Evolutionary conservation across 23 tunicate genomes (phyloP).

Genomic region (Halocynthia roretzi): DNA sequence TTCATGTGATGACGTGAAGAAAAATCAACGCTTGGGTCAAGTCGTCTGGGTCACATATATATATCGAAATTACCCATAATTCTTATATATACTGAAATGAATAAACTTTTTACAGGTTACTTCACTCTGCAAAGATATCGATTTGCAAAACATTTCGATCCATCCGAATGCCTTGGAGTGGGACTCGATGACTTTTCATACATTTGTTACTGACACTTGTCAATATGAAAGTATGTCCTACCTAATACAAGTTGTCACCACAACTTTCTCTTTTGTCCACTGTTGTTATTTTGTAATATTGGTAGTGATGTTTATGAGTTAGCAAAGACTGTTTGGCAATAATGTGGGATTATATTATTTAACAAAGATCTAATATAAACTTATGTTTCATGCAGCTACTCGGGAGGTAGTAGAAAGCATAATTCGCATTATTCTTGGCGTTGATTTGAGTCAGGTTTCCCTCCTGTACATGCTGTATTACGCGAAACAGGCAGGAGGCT

Average conservation of each 20-base stretch:
- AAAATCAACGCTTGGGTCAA: too few relatives aligned
- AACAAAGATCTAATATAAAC: not conserved
- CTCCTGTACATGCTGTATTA: constrained; percentile 53
- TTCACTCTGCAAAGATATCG: constrained; percentile 8
- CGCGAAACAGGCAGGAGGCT: constrained; percentile 48
- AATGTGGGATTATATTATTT: not conserved
- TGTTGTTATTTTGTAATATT: not conserved
- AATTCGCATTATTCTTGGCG: constrained; percentile 52
- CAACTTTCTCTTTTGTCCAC: not conserved
- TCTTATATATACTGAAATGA: not conserved
- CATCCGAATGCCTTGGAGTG: constrained; percentile 33
- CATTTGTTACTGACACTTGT: constrained; percentile 27
- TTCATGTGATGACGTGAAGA: too few relatives aligned
- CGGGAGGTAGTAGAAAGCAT: constrained; percentile 25
- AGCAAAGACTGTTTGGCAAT: not conserved
- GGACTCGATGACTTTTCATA: constrained; percentile 56
- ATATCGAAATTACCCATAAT: not conserved
- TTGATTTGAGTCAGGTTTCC: constrained; percentile 51
- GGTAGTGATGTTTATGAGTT: not conserved
- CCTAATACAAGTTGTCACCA: not conserved
- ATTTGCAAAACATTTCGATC: constrained; percentile 11
- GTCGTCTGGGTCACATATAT: not conserved
- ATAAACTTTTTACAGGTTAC: not conserved
- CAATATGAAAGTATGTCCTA: constrained; percentile 6
- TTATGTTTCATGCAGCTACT: constrained; percentile 25